phyloP scores from a whole-genome alignment of 2,888 invertebrate genomes.

The Terebella lapidaria region DNA sequence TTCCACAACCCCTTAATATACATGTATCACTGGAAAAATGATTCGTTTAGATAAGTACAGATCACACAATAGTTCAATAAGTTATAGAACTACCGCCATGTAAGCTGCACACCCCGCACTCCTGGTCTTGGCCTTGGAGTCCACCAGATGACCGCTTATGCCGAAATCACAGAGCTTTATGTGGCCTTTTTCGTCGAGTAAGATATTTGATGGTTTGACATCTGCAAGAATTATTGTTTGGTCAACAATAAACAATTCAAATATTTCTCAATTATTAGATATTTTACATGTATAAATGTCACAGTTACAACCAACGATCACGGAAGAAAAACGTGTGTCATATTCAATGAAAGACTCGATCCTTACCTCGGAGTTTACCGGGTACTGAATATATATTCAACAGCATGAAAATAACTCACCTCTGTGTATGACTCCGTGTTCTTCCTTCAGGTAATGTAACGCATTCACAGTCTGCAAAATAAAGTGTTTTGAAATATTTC shows the following conservation, averaged over 20 bases:
- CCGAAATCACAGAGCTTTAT: conserved; percentile 99
- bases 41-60: no score
- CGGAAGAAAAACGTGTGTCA: no score
- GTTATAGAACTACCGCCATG: conserved; percentile 75
- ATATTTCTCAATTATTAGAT: neutral
- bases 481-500: no score
- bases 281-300: neutral
- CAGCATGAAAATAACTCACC: conserved; percentile 50
- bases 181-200: conserved; percentile 88
- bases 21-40: no score
- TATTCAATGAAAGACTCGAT: no score
- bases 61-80: neutral
- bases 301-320: no score
- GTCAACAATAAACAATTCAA: neutral
- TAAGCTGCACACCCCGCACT: conserved; percentile 98
- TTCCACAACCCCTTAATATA: no score
- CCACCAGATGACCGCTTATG: conserved; percentile 94
- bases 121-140: conserved; percentile 94
- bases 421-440: conserved; percentile 93
- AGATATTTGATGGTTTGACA: conserved; percentile 97
- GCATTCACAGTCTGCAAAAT: conserved; percentile 66
- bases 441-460: conserved; percentile 92
- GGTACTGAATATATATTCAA: no score
- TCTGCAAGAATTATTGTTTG: no score
- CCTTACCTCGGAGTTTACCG: no score